Conservation (phyloP, 2,888 invertebrate genomes). For the Ypsolopha sequella region DNA sequence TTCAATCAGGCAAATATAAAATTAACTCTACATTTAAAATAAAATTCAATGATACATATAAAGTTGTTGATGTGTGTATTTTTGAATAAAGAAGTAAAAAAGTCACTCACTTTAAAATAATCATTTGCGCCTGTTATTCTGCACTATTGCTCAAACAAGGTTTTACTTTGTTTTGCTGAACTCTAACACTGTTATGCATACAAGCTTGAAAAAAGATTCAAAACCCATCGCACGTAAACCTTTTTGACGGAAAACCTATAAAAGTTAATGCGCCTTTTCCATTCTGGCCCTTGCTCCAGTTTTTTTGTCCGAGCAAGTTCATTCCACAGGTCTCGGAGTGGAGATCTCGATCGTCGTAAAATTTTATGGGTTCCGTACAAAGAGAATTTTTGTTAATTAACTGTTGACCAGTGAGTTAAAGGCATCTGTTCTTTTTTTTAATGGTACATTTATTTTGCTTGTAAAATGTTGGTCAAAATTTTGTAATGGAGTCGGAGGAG, state of each 20-base stretch:
- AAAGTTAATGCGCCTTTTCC: slow-evolving; percentile 67
- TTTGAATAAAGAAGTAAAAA: no score
- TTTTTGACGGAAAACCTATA: slow-evolving; percentile 66
- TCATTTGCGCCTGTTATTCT: no score
- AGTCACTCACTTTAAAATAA: no score
- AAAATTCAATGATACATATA: no score
- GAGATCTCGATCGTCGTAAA: slow-evolving; percentile 67
- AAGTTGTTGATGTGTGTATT: no score
- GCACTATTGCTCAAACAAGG: no score
- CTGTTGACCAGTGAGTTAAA: slow-evolving; percentile 34
- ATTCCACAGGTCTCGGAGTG: slow-evolving; percentile 15
- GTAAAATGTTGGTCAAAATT: slow-evolving; percentile 3
- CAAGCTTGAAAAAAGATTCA: not conserved
- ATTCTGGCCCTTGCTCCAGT: slow-evolving; percentile 63
- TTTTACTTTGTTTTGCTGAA: not conserved
- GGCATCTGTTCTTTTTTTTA: slow-evolving; percentile 31
- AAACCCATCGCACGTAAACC: slow-evolving; percentile 49
- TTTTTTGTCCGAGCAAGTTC: slow-evolving; percentile 29
- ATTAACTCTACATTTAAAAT: no score
- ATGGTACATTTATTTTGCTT: slow-evolving; percentile 11
- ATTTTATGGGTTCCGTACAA: slow-evolving; percentile 67
- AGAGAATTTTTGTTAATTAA: slow-evolving; percentile 68
- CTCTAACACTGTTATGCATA: not conserved
- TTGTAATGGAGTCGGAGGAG: not conserved
- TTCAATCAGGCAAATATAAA: no score